A percentile compares a stretch with the other conserved stretches of the same genome.
These are phyloP conservation scores for Brachionus koreanus DNA, from an alignment of 1,140 invertebrate genomes.

Conservation along the genomic window DNA sequence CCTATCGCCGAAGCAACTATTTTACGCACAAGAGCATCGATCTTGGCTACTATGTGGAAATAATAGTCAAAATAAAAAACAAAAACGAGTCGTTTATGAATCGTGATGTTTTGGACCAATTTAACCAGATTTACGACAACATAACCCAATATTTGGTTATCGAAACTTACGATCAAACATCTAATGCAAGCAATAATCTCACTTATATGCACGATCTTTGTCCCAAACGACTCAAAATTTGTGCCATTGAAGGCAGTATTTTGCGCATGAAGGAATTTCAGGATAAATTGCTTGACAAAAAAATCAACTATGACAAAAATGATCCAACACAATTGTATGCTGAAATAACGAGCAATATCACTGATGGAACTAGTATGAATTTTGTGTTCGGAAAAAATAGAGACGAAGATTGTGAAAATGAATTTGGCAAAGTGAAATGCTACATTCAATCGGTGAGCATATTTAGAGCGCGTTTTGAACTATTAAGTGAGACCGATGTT, in stretches of 20 bases:
- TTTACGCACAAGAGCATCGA: constrained; percentile 6
- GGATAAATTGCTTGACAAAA: neutral
- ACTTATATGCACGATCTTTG: constrained; percentile 24
- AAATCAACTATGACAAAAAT: neutral
- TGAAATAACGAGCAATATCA: neutral
- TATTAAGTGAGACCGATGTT: neutral
- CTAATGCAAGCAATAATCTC: neutral
- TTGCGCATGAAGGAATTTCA: neutral
- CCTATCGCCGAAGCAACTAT: neutral
- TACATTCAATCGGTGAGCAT: constrained; percentile 9
- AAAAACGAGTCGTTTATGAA: neutral
- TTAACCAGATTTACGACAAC: constrained; percentile 29
- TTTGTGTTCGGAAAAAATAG: constrained; percentile 14
- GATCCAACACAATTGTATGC: constrained; percentile 14
- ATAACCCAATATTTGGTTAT: neutral
- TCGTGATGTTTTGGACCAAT: constrained; percentile 1
- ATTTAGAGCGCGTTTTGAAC: constrained; percentile 13
- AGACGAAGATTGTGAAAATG: neutral
- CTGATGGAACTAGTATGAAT: neutral
- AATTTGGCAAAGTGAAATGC: neutral
- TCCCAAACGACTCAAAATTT: neutral
- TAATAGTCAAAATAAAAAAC: neutral
- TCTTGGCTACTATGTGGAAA: constrained; percentile 33
- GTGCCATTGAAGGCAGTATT: constrained; percentile 34
- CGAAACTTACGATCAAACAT: neutral